phyloP scores from a whole-genome alignment of 1,140 invertebrate species.

The Drosophila melanogaster region Release_6_plus_ISO1_MT NT_033779.5:3907001-3907500 shows the following conservation, averaged over 20 bases:
- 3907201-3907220: conserved; percentile 76
- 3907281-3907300: neutral
- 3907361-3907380: conserved; percentile 76
- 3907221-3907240: conserved; percentile 83
- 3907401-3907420: conserved; percentile 44
- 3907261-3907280: conserved; percentile 16
- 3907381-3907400: conserved; percentile 68
- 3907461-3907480: conserved; percentile 14
- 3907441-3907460: conserved; percentile 70
- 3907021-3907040: neutral
- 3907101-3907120: conserved; percentile 46
- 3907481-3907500: conserved; percentile 67
- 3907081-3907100: conserved; percentile 74
- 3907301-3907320: conserved; percentile 77
- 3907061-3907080: conserved; percentile 41
- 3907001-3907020: neutral
- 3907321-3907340: conserved; percentile 83
- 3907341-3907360: conserved; percentile 82
- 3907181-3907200: neutral
- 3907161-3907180: neutral
- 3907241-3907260: conserved; percentile 76
- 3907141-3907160: conserved; percentile 11
- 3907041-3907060: neutral
- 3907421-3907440: conserved; percentile 28
- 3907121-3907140: conserved; percentile 4